Evolutionary conservation across 2,113 vertebrate genomes (phyloP).

Genomic region (Phalacrocorax brasilianus): DNA sequence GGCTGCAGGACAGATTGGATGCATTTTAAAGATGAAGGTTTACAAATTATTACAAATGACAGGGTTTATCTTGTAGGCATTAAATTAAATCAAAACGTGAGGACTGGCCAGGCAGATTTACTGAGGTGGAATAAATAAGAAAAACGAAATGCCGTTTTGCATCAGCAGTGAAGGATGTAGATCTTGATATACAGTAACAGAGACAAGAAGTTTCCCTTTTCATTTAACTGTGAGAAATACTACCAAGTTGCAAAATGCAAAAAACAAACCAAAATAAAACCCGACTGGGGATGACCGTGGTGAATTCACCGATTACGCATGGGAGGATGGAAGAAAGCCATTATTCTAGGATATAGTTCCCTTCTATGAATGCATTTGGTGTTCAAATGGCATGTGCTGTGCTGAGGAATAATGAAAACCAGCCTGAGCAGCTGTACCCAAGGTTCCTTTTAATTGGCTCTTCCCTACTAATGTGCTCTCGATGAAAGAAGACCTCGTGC

Average conservation of each 20-base stretch:
- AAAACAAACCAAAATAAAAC: not conserved
- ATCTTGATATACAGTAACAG: conserved; percentile 48
- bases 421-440: conserved; percentile 19
- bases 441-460: conserved; percentile 57
- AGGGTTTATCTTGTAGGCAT: conserved; percentile 68
- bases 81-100: conserved; percentile 71
- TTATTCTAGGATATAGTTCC: not conserved
- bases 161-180: conserved; percentile 53
- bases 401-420: conserved; percentile 2
- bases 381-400: not conserved
- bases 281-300: not conserved
- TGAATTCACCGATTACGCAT: not conserved
- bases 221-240: conserved; percentile 4
- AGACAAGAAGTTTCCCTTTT: conserved; percentile 46
- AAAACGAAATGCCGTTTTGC: conserved; percentile 67
- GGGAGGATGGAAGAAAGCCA: not conserved
- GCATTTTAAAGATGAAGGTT: conserved; percentile 67
- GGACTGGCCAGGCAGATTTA: conserved; percentile 53
- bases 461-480: not conserved
- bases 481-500: not conserved
- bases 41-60: conserved; percentile 71
- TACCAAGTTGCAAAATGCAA: not conserved
- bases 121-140: conserved; percentile 66
- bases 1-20: conserved; percentile 60
- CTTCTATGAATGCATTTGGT: not conserved